Conservation (phyloP, 2,797 vertebrate genomes). For the Meriones psammophilus region DNA sequence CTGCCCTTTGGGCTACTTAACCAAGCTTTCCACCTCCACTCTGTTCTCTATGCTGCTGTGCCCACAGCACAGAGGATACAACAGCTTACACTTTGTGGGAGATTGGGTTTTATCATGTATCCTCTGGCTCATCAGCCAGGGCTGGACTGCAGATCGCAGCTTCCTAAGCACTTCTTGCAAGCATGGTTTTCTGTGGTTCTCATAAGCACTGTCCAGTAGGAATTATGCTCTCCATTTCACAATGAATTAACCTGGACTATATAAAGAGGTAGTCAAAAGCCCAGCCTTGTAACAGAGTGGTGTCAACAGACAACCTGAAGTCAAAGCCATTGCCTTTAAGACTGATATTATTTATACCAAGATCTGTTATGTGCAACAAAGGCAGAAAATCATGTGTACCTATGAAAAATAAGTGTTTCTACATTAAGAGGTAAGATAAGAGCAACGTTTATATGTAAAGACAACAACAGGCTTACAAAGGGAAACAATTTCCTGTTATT, state of each 20-base stretch:
- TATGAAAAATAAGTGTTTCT: not conserved
- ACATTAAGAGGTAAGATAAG: not conserved
- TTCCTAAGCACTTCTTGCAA: not conserved
- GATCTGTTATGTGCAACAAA: not conserved
- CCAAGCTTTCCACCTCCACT: not conserved
- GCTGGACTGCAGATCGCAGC: not conserved
- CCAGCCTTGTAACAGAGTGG: not conserved
- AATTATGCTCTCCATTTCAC: not conserved
- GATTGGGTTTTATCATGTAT: not conserved
- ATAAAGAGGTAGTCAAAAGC: not conserved
- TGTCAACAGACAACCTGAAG: not conserved
- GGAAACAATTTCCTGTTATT: not conserved
- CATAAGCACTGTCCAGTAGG: not conserved
- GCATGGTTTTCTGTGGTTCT: not conserved
- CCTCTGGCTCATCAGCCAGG: not conserved
- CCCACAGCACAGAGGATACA: not conserved
- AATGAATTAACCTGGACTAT: not conserved
- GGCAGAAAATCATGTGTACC: not conserved
- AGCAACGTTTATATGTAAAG: not conserved
- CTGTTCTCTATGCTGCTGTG: not conserved
- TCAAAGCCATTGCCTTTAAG: not conserved
- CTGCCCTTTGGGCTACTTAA: conserved; percentile 16
- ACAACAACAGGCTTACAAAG: not conserved
- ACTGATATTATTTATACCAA: not conserved
- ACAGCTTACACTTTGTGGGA: not conserved